phyloP scores from a whole-genome alignment of 1,140 invertebrate genomes.

The Zaprionus vittiger region DNA sequence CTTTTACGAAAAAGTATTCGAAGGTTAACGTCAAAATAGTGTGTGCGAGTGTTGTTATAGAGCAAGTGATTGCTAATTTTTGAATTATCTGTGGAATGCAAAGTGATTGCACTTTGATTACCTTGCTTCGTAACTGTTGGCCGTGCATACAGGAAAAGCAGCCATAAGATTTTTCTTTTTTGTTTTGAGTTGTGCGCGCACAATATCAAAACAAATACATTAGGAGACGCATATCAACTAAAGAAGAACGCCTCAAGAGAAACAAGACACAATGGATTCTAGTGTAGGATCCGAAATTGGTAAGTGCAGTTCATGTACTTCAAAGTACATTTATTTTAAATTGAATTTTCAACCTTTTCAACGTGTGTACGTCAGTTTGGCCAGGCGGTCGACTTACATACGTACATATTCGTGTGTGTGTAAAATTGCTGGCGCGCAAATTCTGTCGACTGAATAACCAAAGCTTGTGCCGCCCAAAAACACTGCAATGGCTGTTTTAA shows the following conservation, averaged over 20 bases:
- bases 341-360: slow-evolving; percentile 78
- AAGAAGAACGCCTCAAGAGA: neutral
- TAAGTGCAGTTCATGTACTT: slow-evolving; percentile 32
- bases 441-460: slow-evolving; percentile 10
- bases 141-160: slow-evolving; percentile 33
- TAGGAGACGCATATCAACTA: neutral
- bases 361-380: slow-evolving; percentile 63
- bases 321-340: slow-evolving; percentile 60
- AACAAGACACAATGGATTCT: slow-evolving; percentile 46
- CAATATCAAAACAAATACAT: slow-evolving; percentile 29
- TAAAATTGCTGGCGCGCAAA: slow-evolving; percentile 71
- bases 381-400: slow-evolving; percentile 26
- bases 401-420: slow-evolving; percentile 20
- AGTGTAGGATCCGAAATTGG: slow-evolving; percentile 46
- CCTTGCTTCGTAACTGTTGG: slow-evolving; percentile 38
- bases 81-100: slow-evolving; percentile 18
- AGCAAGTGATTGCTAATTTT: slow-evolving; percentile 11
- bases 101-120: slow-evolving; percentile 20
- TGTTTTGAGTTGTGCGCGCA: slow-evolving; percentile 53
- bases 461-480: too few species aligned
- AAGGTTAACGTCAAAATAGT: slow-evolving; percentile 2
- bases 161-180: slow-evolving; percentile 36
- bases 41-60: slow-evolving; percentile 1
- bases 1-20: slow-evolving; percentile 22
- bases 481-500: too few species aligned